Evolutionary conservation across 2,888 invertebrate species (phyloP).

Genomic region (Eugnorisma glareosa): DNA sequence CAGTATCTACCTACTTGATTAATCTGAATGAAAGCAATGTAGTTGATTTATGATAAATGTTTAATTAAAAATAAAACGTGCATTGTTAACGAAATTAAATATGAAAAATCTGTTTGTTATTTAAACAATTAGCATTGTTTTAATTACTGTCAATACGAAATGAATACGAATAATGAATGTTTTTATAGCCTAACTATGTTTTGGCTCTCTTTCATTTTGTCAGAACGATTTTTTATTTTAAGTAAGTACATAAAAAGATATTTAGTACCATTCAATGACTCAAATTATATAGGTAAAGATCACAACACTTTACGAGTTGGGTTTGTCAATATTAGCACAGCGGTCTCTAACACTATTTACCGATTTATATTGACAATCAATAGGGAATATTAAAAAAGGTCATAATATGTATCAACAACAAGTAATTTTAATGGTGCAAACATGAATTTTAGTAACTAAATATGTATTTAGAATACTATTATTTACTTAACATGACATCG

Average conservation of each 20-base stretch:
- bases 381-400: slow-evolving; percentile 32
- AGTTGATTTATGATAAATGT: background rate
- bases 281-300: background rate
- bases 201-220: background rate
- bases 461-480: background rate
- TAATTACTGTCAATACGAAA: background rate
- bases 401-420: background rate
- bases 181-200: background rate
- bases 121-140: background rate
- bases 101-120: background rate
- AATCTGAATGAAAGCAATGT: background rate
- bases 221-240: background rate
- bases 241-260: background rate
- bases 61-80: background rate
- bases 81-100: background rate
- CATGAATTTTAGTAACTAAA: background rate
- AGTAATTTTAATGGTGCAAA: background rate
- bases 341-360: background rate
- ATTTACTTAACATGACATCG: background rate
- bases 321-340: slow-evolving; percentile 9
- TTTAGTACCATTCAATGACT: background rate
- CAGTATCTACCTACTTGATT: background rate
- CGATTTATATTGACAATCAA: slow-evolving; percentile 25
- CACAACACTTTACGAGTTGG: background rate
- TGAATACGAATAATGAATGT: background rate